Conservation (phyloP, 2,113 vertebrate species). For the Syngnathus typhle region DNA sequence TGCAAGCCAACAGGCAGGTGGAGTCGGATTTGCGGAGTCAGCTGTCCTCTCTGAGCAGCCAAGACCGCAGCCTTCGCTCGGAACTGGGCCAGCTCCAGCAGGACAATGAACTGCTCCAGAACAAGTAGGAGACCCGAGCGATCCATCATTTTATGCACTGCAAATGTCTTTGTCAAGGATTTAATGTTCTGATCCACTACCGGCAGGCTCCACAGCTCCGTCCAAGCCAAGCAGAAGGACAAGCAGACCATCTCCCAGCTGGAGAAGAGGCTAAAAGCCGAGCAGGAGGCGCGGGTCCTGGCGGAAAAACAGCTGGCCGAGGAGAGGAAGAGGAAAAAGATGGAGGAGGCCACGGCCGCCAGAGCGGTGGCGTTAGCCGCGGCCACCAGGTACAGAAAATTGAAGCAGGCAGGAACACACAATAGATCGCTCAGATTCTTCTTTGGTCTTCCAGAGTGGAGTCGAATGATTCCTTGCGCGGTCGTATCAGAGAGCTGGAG, state of each 20-base stretch:
- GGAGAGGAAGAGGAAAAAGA: conserved; percentile 95
- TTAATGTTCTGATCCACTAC: not conserved
- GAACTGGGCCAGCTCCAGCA: conserved; percentile 92
- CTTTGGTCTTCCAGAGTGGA: conserved; percentile 76
- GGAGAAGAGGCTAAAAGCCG: conserved; percentile 94
- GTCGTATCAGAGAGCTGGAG: conserved; percentile 90
- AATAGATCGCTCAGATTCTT: not conserved
- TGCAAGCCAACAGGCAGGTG: conserved; percentile 92
- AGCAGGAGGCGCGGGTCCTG: conserved; percentile 87
- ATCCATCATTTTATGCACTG: too few relatives aligned
- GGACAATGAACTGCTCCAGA: conserved; percentile 95
- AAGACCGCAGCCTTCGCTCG: conserved; percentile 85
- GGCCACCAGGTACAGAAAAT: conserved; percentile 78
- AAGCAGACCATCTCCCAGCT: conserved; percentile 94
- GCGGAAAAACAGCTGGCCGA: conserved; percentile 95
- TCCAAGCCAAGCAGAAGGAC: conserved; percentile 97
- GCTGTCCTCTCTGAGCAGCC: conserved; percentile 84
- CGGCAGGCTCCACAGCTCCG: conserved; percentile 86
- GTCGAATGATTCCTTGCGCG: conserved; percentile 85
- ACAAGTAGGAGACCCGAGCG: conserved; percentile 73
- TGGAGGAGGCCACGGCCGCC: conserved; percentile 92
- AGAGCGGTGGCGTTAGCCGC: conserved; percentile 89
- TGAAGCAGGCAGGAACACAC: not conserved
- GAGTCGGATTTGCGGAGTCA: conserved; percentile 95
- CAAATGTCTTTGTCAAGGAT: not conserved